phyloP scores from a whole-genome alignment of 2,113 vertebrate genomes.

The Siniperca knerii region DNA sequence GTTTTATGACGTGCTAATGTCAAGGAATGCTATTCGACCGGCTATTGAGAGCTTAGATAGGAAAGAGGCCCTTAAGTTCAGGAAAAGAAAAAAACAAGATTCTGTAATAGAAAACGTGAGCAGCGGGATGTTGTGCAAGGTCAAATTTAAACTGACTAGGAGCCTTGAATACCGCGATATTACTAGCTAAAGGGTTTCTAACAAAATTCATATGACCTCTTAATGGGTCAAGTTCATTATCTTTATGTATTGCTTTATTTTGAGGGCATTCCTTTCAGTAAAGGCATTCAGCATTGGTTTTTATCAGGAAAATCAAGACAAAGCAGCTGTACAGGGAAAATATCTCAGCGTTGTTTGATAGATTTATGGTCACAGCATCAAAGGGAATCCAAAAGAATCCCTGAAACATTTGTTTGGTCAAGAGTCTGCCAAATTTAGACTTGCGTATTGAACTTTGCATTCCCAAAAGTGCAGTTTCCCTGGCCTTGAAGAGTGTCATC shows the following conservation, averaged over 20 bases:
- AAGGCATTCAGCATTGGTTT: not conserved
- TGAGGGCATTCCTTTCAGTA: not conserved
- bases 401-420: not conserved
- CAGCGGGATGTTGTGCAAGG: conserved; percentile 19
- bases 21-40: conserved; percentile 44
- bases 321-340: not conserved
- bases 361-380: conserved; percentile 17
- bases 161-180: not conserved
- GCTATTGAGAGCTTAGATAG: conserved; percentile 64
- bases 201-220: not conserved
- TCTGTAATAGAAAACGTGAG: conserved; percentile 19
- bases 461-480: conserved; percentile 4
- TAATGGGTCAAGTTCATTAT: not conserved
- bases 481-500: conserved; percentile 21
- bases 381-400: conserved; percentile 6
- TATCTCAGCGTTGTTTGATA: not conserved
- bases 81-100: conserved; percentile 22
- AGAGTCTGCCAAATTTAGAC: not conserved
- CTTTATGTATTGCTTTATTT: conserved; percentile 17
- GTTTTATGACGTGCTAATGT: conserved; percentile 67
- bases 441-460: not conserved
- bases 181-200: not conserved
- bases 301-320: conserved; percentile 3
- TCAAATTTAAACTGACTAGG: conserved; percentile 4
- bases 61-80: conserved; percentile 56